phyloP scores from a whole-genome alignment of 2,888 invertebrate genomes.

The Charanyca ferruginea region DNA sequence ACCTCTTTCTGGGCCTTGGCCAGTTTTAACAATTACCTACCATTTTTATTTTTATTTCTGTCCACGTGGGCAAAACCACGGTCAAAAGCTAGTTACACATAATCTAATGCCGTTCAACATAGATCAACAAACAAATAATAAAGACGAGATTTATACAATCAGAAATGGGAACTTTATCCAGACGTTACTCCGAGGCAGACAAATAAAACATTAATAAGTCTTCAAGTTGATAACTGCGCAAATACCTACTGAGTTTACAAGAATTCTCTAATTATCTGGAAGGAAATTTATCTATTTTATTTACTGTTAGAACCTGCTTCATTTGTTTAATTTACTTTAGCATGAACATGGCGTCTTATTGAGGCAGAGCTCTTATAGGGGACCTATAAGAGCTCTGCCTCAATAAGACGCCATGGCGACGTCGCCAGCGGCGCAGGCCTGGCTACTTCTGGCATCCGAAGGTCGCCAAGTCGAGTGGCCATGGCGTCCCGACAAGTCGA shows the following conservation, averaged over 20 bases:
- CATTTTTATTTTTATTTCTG: no score
- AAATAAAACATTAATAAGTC: constrained; percentile 57
- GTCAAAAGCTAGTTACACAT: background rate
- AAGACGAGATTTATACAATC: constrained; percentile 44
- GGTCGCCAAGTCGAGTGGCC: no score
- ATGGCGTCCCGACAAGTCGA: no score
- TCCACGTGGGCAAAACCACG: background rate
- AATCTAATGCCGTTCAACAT: constrained; percentile 11
- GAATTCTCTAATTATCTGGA: constrained; percentile 31
- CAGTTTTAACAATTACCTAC: no score
- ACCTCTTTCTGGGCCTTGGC: no score
- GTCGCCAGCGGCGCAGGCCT: no score
- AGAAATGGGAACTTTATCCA: constrained; percentile 44
- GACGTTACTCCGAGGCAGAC: constrained; percentile 28
- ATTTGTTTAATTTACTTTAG: no score
- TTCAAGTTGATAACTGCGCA: constrained; percentile 43
- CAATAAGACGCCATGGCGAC: no score
- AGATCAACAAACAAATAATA: constrained; percentile 44
- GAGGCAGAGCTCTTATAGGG: no score
- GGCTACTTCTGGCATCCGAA: no score
- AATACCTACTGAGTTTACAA: constrained; percentile 24
- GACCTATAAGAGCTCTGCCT: no score
- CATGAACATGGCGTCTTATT: no score
- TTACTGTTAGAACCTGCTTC: background rate
- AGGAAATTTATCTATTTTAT: background rate